A percentile compares a stretch with the other conserved stretches of the same genome.
phyloP scores from a whole-genome alignment of 2,888 invertebrate species.

The Spilarctia lutea region DNA sequence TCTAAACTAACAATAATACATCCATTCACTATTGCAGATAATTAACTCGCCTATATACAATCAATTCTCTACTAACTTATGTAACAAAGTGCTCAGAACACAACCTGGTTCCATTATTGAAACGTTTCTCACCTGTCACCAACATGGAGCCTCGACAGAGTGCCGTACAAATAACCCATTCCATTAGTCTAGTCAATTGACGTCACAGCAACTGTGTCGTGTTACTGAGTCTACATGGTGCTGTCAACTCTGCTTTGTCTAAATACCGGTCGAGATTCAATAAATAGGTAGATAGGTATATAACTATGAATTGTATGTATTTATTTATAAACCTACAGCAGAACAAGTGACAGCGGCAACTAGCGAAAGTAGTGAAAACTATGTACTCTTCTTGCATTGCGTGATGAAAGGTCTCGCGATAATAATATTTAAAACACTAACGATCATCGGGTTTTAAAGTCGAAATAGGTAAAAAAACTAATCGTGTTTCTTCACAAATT shows the following conservation, averaged over 20 bases:
- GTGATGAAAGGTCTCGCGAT: neutral
- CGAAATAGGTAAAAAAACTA: too few relatives aligned
- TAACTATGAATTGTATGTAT: neutral
- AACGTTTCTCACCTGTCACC: conserved; percentile 15
- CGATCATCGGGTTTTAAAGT: too few relatives aligned
- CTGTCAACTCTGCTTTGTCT: conserved; percentile 13
- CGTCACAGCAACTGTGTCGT: conserved; percentile 29
- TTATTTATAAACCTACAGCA: neutral
- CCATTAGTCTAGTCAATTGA: conserved; percentile 42
- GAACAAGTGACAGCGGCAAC: neutral
- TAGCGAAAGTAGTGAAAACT: neutral
- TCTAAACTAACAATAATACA: neutral
- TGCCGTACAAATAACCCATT: conserved; percentile 31
- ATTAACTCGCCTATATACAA: neutral
- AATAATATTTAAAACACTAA: neutral
- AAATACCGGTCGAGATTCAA: neutral
- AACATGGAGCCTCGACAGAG: conserved; percentile 12
- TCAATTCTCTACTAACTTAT: neutral
- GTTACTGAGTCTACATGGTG: conserved; percentile 31
- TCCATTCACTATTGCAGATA: neutral
- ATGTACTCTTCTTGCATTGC: neutral
- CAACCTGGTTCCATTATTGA: conserved; percentile 15
- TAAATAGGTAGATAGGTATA: neutral
- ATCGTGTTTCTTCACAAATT: too few relatives aligned
- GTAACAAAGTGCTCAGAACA: conserved; percentile 10